Conservation (phyloP, 2,113 vertebrate genomes). For the Labrus mixtus region DNA sequence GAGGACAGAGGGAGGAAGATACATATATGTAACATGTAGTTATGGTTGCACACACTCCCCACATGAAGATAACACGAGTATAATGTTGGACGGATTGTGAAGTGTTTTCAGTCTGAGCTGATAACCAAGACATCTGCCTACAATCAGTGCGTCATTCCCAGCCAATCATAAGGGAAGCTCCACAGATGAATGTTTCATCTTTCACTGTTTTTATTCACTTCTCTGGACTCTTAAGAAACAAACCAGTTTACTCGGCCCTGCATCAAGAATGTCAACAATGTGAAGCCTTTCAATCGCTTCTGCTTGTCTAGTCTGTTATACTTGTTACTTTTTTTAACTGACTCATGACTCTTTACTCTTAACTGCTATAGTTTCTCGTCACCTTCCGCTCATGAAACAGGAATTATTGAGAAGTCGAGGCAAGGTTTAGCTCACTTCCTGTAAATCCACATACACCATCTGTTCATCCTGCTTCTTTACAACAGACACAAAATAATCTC, state of each 20-base stretch:
- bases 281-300: background rate
- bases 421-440: conserved; percentile 33
- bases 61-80: conserved; percentile 8
- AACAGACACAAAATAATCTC: conserved; percentile 68
- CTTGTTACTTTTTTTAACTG: background rate
- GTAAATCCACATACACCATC: conserved; percentile 37
- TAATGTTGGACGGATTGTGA: background rate
- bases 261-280: conserved; percentile 8
- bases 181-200: conserved; percentile 1
- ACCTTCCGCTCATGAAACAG: background rate
- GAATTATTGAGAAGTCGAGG: background rate
- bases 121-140: conserved; percentile 49
- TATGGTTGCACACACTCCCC: background rate
- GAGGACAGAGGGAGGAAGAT: conserved; percentile 14
- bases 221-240: background rate
- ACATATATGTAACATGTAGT: conserved; percentile 17
- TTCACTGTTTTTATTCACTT: background rate
- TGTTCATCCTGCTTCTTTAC: conserved; percentile 42
- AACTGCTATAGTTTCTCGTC: background rate
- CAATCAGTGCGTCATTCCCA: conserved; percentile 33
- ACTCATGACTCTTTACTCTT: background rate
- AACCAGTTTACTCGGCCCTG: background rate
- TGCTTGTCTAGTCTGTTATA: background rate
- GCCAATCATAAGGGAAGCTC: background rate
- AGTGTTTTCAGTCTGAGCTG: conserved; percentile 26